Evolutionary conservation across 2,797 vertebrate species (phyloP), one percentile per base, ranked within the genome.

Genomic region (Sebastes trivittatus): DNA sequence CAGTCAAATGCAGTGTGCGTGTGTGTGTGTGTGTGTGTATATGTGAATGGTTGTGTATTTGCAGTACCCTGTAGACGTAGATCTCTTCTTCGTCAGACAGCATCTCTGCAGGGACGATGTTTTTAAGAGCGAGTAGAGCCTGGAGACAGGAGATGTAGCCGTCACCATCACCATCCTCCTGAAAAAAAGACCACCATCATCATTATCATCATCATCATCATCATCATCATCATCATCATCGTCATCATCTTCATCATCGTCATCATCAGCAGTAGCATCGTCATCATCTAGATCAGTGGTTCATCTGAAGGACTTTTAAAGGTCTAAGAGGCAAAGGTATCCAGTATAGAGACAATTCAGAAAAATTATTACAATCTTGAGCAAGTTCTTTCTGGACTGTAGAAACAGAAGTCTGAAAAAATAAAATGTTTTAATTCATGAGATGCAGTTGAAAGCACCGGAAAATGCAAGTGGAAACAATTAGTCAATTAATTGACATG

Each of bases 1-100:
- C 29, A 52, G 18, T 66, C 8, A 46, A 46, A 46, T 32, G 16
- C 29, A 60, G 58, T 18, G 25, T 64, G 72, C 14, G 27, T 81
- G 25, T 25, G 25, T 25, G 25, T 3, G 34, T 22, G 56, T 55
- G 34, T 27, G 67, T 56, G 23, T 67, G 18, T 71, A 16, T 54
- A 3, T 10, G 6, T 16, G 34, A 3, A 5, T n/a, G 9, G 25
- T n/a, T 76, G 55, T 49, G 65, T 73, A 29, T 5, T 42, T 7
- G 11, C 0, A 54, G 6, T 2, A 96, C 92, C 78, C 88, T 92
- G 73, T 93, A 96, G 30, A 97, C 91, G 60, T 96, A 96, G 72
- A 96, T 94, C 88, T 97, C 96, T 78, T 97, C 96, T 16, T 95
- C 94, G 1, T 97, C 95, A 25, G 92, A 94, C 64, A 96, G 89